Evolutionary conservation across 64 coral and sea anemone species (phyloP), one percentile per base, ranked within the genome.

Genomic region (Acropora yongei): DNA sequence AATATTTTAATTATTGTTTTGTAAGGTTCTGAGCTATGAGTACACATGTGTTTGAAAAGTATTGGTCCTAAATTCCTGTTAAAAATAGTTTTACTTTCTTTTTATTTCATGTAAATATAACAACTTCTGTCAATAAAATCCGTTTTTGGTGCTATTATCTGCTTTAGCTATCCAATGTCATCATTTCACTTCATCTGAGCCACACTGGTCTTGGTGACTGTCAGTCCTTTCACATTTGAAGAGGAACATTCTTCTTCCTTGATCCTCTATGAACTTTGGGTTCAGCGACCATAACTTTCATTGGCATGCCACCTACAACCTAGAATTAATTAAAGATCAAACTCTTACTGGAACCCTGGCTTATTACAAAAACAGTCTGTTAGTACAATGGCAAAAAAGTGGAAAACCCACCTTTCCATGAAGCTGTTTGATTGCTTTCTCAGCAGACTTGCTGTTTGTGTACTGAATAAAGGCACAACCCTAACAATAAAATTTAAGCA

Each of bases 231-330:
- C 58, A 77, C 44, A 48, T 17, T 71, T 57, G 6, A 6, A 71
- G 42, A 2, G 47, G 1, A 12, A 46, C 16, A 78, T 2, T 47
- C 14, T 19, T 84, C 46, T 74, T 94, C 16, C 65, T 94, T 69
- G 92, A 69, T 78, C 92, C 87, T 46, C 72, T 78, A 48, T 72
- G 58, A 72, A 76, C 80, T 90, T 95, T 95, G 7, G 93, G 93
- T 65, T 95, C 93, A 10, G 93, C 93, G 41, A 95, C 47, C 93
- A 91, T 95, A 41, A 95, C 89, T 57, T 95, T 95, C 76, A 95
- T 79, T 0, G 93, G 93, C 76, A 91, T 80, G 30, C 89, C 93
- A 67, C 89, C 89, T 75, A 95, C 60, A 5, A 91, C n/a, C 93
- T 95, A 77, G 4, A 51, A 79, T 6, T 40, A 63, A 55, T 55